Evolutionary conservation across 1,140 invertebrate genomes (phyloP).

Genomic region (Tribolium castaneum): DNA sequence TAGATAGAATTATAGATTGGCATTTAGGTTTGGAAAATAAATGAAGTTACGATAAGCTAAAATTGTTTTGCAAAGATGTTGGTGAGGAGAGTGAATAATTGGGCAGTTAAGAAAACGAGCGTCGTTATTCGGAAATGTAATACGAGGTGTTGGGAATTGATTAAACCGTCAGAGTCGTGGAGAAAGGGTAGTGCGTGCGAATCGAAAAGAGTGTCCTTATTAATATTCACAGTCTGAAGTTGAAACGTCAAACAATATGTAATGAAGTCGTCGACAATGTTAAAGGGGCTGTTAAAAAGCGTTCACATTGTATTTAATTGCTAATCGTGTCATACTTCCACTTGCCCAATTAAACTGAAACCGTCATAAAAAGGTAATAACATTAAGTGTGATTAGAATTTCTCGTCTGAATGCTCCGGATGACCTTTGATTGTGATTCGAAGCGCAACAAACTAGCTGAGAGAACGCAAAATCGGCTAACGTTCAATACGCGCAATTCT

Average conservation of each 20-base stretch:
- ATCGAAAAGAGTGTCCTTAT: conserved; percentile 26
- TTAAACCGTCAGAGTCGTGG: conserved; percentile 27
- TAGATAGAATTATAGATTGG: conserved; percentile 18
- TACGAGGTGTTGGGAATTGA: conserved; percentile 26
- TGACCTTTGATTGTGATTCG: conserved; percentile 25
- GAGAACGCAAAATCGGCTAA: conserved; percentile 20
- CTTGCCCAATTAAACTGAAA: background rate
- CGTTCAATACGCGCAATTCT: conserved; percentile 38
- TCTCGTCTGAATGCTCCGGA: conserved; percentile 14
- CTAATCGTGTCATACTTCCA: conserved; percentile 16
- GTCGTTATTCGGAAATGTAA: conserved; percentile 29
- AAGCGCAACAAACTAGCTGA: conserved; percentile 40
- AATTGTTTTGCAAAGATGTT: conserved; percentile 36
- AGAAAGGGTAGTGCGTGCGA: conserved; percentile 23
- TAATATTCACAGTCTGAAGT: conserved; percentile 8
- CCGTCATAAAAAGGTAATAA: conserved; percentile 38
- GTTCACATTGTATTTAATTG: conserved; percentile 31
- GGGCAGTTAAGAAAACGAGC: conserved; percentile 18
- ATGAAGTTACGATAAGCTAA: conserved; percentile 28
- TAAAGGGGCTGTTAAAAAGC: background rate
- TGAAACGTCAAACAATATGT: conserved; percentile 32
- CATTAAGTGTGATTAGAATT: conserved; percentile 39
- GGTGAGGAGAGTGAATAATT: conserved; percentile 25
- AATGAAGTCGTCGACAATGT: conserved; percentile 32
- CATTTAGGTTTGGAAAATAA: background rate